These are phyloP conservation scores for Lepidurus arcticus DNA, from an alignment of 1,140 invertebrate species.

Conservation along the genomic window DNA sequence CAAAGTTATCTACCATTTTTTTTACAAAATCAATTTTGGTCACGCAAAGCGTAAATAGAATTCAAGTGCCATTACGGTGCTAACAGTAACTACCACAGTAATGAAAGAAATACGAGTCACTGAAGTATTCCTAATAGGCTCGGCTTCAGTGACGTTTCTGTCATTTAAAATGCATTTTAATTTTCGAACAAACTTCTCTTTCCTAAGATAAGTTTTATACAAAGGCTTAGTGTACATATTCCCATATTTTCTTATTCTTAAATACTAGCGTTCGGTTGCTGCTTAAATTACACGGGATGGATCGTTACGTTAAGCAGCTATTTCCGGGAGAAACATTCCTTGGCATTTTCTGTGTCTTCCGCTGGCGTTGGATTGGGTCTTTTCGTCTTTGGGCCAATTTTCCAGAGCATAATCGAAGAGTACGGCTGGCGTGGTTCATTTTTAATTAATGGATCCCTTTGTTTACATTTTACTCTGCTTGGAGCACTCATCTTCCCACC, in stretches of 20 bases:
- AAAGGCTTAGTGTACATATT: background rate
- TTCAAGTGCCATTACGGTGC: no score
- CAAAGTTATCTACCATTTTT: no score
- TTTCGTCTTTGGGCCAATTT: conserved; percentile 42
- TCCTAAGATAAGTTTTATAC: no score
- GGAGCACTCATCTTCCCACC: conserved; percentile 39
- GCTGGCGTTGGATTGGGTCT: conserved; percentile 48
- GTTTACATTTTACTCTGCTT: conserved; percentile 41
- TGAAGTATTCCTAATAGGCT: background rate
- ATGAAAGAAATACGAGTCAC: background rate
- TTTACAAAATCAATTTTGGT: no score
- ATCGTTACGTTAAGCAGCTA: conserved; percentile 52
- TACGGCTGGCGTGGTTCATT: conserved; percentile 51
- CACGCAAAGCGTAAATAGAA: no score
- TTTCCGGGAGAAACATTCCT: conserved; percentile 49
- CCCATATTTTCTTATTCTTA: background rate
- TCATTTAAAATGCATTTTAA: no score
- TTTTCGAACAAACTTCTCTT: no score
- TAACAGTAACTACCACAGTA: background rate
- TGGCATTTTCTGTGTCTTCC: conserved; percentile 52
- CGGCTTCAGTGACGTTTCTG: no score
- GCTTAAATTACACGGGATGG: conserved; percentile 51
- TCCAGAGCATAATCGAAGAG: conserved; percentile 42
- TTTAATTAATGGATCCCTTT: conserved; percentile 49
- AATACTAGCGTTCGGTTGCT: conserved; percentile 43